Conservation (phyloP, 2,888 invertebrate genomes). For the Macrosiphum euphorbiae region DNA sequence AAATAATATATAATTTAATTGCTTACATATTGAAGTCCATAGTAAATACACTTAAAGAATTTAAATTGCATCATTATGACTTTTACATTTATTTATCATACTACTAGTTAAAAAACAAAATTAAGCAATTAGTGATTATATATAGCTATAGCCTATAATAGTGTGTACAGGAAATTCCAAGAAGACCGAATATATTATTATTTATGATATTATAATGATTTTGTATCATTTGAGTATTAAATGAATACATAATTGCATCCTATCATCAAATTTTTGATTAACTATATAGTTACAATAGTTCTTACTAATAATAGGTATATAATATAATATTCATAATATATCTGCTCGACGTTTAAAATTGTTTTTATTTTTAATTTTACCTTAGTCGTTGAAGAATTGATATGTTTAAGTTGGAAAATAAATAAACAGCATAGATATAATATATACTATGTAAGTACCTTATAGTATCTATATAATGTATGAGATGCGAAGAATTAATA, state of each 20-base stretch:
- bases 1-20: too few species aligned
- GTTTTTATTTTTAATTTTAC: neutral
- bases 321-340: neutral
- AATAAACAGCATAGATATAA: neutral
- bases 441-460: neutral
- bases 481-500: neutral
- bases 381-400: neutral
- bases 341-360: neutral
- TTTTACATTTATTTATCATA: neutral
- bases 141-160: neutral
- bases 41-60: neutral
- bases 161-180: neutral
- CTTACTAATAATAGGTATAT: neutral
- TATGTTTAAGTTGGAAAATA: neutral
- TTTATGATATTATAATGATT: neutral
- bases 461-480: neutral
- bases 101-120: neutral
- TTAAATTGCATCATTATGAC: neutral
- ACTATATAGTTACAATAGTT: neutral
- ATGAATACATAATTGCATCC: neutral
- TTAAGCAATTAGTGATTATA: neutral
- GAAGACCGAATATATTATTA: neutral
- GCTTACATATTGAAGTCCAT: neutral
- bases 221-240: neutral
- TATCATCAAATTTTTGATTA: neutral